Base-by-base conservation (phyloP, 2,888 invertebrate genomes). In the Mimumesa dahlbomi region DNA sequence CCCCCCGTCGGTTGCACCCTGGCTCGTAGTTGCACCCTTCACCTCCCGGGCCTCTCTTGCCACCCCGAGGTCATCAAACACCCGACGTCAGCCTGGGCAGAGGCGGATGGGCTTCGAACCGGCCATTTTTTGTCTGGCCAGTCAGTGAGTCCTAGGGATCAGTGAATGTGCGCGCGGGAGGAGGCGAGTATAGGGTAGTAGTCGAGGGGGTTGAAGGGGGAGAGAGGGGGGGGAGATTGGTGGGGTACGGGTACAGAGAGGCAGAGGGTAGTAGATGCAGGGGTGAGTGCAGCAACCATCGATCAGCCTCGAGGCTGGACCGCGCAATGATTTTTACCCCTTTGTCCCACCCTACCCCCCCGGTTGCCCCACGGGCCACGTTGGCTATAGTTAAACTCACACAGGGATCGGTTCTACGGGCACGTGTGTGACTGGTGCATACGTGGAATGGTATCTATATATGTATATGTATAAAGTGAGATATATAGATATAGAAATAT, bases 321-420 rank as follows among this genome's bases (percentile, higher is more conserved):
- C 89, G 88, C 86, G 89, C 89, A 89, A 89, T 89, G 89, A 89
- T 89, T 89, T 89, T 89, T 88, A 88, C 88, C 88, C 87, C 87
- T 88, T 87, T 87, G 85, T 87, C 82, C 88, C 86, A 77, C 84
- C 80, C 82, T 82, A 77, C 75, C 38, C 71, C 70, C 77, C 61
- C 75, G 78, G 83, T 75, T 84, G 83, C 86, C 83, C 85, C 84
- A 84, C 86, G 84, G 85, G 84, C 85, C 82, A 85, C 83, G 78
- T 82, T 76, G 75, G 69, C 80, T 81, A 79, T 84, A 84, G 75
- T 72, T 71, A 67, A 63, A 76, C 75, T 46, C 75, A 79, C 70
- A 78, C 58, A 76, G 40, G 25, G 14, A 7, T 7, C n/a, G n/a
- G 25, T 25, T n/a, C 54, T 31, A 42, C 21, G 58, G 63, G 63